Base-by-base conservation (phyloP, 2,797 vertebrate species). In the Lateolabrax maculatus region DNA sequence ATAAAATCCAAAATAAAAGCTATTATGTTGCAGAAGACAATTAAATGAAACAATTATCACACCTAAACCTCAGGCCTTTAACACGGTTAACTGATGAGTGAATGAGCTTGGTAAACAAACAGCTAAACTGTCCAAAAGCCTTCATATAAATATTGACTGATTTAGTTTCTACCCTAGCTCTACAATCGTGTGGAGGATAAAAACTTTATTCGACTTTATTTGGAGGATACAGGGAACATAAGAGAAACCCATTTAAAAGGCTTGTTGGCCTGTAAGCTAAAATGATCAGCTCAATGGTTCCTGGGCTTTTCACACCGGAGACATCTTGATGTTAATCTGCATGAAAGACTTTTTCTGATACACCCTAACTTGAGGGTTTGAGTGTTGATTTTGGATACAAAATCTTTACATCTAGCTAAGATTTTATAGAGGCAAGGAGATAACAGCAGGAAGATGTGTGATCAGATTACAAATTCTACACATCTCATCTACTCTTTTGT, bases 1-100 rank as follows among this genome's bases (percentile, higher is more conserved):
- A 31, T 37, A 34, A 4, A 71, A n/a, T 44, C 15, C n/a, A 70
- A 70, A 77, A 74, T 62, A 62, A 53, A 80, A 29, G 18, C 12
- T 65, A 39, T 39, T 64, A 41, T 67, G 52, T 62, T 64, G 16
- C 11, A 58, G 18, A 61, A 51, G 57, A 41, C 3, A 0, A 76
- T 57, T 63, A 46, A 76, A 64, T 55, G 10, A 29, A 83, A 61
- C 11, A 66, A 56, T 49, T 39, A 15, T 18, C 56, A 43, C 7
- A 44, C 23, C 60, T 8, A 72, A 61, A 56, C 39, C 13, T 60
- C 23, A 63, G 65, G 34, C 13, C 51, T 71, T 68, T n/a, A 61
- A 64, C 27, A 13, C 18, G 19, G 16, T 37, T 51, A 25, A 49
- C 25, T 25, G 9, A 44, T 18, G 23, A 19, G 16, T 11, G 31